These are phyloP conservation scores for Mormoops blainvillei DNA, from an alignment of 2,113 vertebrate species.

Conservation along the genomic window DNA sequence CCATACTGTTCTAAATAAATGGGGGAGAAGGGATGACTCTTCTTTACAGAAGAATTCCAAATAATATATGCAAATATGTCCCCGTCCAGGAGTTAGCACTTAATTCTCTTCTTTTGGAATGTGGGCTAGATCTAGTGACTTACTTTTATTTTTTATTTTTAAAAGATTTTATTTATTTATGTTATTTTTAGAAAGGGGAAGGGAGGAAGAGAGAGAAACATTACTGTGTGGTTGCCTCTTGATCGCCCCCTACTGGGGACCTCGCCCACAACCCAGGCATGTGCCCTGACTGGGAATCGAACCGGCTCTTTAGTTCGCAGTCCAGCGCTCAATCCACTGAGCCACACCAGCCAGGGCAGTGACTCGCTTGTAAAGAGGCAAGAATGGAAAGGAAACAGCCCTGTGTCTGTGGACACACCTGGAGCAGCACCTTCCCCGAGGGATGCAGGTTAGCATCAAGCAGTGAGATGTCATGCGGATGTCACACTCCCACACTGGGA, in stretches of 20 bases:
- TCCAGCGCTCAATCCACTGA: too few relatives aligned
- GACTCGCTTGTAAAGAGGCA: neutral
- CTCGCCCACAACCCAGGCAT: too few relatives aligned
- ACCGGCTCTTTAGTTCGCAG: too few relatives aligned
- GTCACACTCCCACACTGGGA: fast-evolving
- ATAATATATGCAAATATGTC: fast-evolving
- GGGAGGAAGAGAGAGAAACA: too few relatives aligned
- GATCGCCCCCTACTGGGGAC: too few relatives aligned
- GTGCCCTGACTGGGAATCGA: too few relatives aligned
- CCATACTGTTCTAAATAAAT: neutral
- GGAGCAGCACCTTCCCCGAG: neutral
- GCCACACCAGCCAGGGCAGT: too few relatives aligned
- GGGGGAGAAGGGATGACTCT: neutral
- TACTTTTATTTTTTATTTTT: too few relatives aligned
- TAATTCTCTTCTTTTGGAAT: neutral
- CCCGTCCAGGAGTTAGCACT: neutral
- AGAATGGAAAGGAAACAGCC: neutral
- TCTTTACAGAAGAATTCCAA: neutral
- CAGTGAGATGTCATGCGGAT: fast-evolving
- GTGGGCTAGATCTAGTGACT: neutral
- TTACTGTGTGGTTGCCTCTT: too few relatives aligned
- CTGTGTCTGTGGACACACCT: neutral
- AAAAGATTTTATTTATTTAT: too few relatives aligned
- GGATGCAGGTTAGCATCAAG: neutral
- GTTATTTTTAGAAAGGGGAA: too few relatives aligned